Base-by-base conservation (phyloP, 2,888 invertebrate genomes). In the Abrostola triplasia region DNA sequence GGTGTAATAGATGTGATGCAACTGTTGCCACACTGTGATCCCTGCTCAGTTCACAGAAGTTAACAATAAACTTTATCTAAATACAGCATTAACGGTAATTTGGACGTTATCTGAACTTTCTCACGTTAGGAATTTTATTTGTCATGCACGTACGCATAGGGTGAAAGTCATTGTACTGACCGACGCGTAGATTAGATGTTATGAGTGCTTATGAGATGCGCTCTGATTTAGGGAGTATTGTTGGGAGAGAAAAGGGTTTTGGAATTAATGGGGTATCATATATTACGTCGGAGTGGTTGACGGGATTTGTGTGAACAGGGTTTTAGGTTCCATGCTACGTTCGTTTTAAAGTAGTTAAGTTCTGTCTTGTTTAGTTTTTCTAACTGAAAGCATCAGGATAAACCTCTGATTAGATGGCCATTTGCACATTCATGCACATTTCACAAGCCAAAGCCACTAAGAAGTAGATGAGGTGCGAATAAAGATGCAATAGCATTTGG, bases 81-180 rank as follows among this genome's bases (percentile, higher is more conserved):
- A 78, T 78, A 77, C 76, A 67, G 70, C 83, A 86, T 87, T 90
- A 87, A 87, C 85, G 83, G 86, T 77, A 85, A 83, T 85, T 88
- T 84, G 64, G 50, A 48, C 73, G 73, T 87, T 90, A 89, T 90
- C 90, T 89, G 67, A 50, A 80, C 82, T 89, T 91, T 92, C 91
- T 90, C 92, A 91, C 91, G 90, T 85, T 79, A 76, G 80, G 86
- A 84, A 88, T 89, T 89, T 82, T 86, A 85, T 89, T 88, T 90
- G 88, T 88, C 86, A 83, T 88, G 85, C 82, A 80, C 70, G 38
- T 68, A 64, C 77, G 79, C 76, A 80, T 75, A 70, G 86, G 88
- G 88, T 84, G 88, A 88, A 89, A 88, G 88, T 81, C 76, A 83
- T 84, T 87, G 83, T 86, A 66, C 67, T 78, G 79, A 79, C 83